Evolutionary conservation across 1,140 invertebrate genomes (phyloP).

Genomic region (Bombus sibiricus): DNA sequence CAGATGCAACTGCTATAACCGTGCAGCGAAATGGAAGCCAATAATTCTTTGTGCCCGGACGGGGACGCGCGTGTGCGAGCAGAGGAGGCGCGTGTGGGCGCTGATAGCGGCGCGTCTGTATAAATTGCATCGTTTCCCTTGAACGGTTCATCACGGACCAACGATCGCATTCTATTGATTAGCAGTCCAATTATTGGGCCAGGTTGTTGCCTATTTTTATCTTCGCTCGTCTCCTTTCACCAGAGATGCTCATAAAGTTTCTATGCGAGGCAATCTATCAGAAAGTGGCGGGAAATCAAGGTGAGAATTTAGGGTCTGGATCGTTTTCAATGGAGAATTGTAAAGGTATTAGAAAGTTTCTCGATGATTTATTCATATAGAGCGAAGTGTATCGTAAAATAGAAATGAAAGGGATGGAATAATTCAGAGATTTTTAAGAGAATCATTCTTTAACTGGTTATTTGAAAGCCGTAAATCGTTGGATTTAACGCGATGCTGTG

Average conservation of each 20-base stretch:
- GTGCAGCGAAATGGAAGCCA: constrained; percentile 59
- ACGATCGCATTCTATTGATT: constrained; percentile 70
- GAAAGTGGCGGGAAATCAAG: background rate
- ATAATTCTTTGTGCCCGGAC: constrained; percentile 66
- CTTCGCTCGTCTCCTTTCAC: background rate
- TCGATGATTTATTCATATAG: background rate
- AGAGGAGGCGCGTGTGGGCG: constrained; percentile 45
- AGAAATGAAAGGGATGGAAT: background rate
- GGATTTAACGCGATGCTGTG: background rate
- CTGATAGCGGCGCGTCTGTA: constrained; percentile 44
- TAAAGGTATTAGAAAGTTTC: background rate
- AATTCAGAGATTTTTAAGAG: background rate
- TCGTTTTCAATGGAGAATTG: background rate
- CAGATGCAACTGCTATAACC: constrained; percentile 58
- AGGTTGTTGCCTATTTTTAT: constrained; percentile 63
- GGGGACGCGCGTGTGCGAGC: background rate
- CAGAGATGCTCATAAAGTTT: background rate
- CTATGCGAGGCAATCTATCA: no score
- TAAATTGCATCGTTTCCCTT: constrained; percentile 60
- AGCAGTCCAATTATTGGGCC: constrained; percentile 77
- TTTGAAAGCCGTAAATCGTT: background rate
- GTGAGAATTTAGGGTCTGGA: no score
- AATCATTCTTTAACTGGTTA: background rate
- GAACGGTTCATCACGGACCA: constrained; percentile 66
- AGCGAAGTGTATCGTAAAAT: background rate